These are phyloP conservation scores for Drosophila putrida DNA, from an alignment of 2,888 invertebrate species.

Conservation along the genomic window DNA sequence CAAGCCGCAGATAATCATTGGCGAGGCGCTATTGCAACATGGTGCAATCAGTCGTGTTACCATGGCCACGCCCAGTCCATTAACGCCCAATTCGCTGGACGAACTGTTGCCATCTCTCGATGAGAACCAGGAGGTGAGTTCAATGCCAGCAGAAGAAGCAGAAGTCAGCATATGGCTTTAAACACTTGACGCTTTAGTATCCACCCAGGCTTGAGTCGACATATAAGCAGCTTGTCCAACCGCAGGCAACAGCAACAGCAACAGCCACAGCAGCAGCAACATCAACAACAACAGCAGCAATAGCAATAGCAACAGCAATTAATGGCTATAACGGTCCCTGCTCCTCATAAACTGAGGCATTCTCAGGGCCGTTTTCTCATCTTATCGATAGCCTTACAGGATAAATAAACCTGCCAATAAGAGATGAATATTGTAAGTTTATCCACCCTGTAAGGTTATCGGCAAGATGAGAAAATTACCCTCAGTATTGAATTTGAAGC, in stretches of 20 bases:
- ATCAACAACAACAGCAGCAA: constrained; percentile 7
- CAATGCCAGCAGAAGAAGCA: constrained; percentile 3
- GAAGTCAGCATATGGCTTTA: constrained; percentile 18
- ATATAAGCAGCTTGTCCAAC: constrained; percentile 70
- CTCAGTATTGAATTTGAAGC: constrained; percentile 2
- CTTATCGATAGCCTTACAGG: background rate
- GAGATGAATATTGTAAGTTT: too few species aligned
- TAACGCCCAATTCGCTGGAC: constrained; percentile 93
- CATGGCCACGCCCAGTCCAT: constrained; percentile 89
- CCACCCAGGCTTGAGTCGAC: constrained; percentile 69
- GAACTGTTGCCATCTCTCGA: constrained; percentile 92
- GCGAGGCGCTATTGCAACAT: constrained; percentile 85
- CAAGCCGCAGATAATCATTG: constrained; percentile 85
- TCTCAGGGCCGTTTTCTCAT: constrained; percentile 50
- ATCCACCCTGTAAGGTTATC: too few species aligned
- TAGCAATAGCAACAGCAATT: constrained; percentile 22
- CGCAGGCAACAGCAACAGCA: constrained; percentile 36
- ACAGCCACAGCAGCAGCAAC: constrained; percentile 26
- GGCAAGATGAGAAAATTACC: too few species aligned
- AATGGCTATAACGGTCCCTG: constrained; percentile 85
- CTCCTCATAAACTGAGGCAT: constrained; percentile 87
- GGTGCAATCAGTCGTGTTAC: constrained; percentile 76
- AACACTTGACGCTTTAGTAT: constrained; percentile 60
- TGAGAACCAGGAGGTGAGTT: constrained; percentile 91
- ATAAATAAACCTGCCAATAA: too few species aligned